Conservation (phyloP, 2,888 invertebrate species). For the Unio delphinus region DNA sequence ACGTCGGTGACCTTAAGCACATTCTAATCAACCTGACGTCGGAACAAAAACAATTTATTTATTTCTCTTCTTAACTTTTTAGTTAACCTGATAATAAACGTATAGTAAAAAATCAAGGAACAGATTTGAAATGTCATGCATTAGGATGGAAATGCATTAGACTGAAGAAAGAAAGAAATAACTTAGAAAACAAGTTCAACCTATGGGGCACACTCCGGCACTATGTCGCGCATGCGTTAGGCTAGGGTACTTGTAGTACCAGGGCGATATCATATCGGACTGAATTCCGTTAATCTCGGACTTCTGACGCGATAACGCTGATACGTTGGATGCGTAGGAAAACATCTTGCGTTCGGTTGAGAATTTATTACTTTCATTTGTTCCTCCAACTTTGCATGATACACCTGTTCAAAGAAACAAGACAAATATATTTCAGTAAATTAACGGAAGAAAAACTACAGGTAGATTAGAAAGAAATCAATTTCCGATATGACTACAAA, state of each 20-base stretch:
- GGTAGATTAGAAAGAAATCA: neutral
- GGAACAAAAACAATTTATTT: too few relatives aligned
- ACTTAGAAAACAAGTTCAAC: constrained; percentile 12
- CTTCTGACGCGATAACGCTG: constrained; percentile 20
- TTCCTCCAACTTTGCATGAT: constrained; percentile 20
- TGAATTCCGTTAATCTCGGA: neutral
- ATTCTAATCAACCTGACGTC: too few relatives aligned
- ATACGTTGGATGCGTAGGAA: constrained; percentile 46
- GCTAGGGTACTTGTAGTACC: constrained; percentile 51
- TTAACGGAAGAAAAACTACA: neutral
- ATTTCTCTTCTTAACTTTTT: too few relatives aligned
- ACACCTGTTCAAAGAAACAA: constrained; percentile 25
- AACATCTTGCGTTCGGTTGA: constrained; percentile 48
- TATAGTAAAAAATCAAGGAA: too few relatives aligned
- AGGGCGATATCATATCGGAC: constrained; percentile 46
- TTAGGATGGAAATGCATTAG: too few relatives aligned
- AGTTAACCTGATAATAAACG: too few relatives aligned
- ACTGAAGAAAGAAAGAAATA: too few relatives aligned
- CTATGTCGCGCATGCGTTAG: constrained; percentile 55
- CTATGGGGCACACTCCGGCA: constrained; percentile 46
- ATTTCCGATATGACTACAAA: neutral
- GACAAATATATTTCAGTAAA: neutral
- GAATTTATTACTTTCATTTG: constrained; percentile 29
- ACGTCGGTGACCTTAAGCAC: too few relatives aligned
- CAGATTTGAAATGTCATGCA: neutral